Percentiles rank a stretch among this genome's conserved stretches.
phyloP scores from a whole-genome alignment of 2,888 invertebrate species.

The Stenchaetothrips biformis region DNA sequence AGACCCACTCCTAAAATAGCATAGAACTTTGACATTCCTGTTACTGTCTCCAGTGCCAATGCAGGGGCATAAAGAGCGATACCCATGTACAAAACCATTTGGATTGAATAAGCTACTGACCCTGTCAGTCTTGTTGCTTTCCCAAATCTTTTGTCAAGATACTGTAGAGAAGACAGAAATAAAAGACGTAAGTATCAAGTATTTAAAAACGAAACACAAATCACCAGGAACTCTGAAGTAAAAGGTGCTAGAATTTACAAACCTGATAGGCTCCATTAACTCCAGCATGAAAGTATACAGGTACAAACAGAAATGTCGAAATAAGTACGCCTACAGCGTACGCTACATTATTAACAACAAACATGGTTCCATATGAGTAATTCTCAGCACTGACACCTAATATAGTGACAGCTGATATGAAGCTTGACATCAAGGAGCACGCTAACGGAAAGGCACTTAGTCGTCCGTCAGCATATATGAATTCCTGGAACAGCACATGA shows the following conservation, averaged over 20 bases:
- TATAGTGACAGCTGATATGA: conserved; percentile 85
- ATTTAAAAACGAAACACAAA: too few relatives aligned
- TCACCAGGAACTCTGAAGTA: background rate
- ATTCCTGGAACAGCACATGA: conserved; percentile 58
- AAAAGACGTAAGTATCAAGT: too few relatives aligned
- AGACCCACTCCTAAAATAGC: conserved; percentile 49
- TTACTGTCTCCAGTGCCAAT: conserved; percentile 64
- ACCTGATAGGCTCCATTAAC: conserved; percentile 86
- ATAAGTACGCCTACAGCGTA: conserved; percentile 75
- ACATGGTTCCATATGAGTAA: conserved; percentile 77
- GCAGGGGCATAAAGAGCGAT: conserved; percentile 93
- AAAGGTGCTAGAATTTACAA: too few relatives aligned
- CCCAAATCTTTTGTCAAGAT: conserved; percentile 83
- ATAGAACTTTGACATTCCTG: conserved; percentile 47
- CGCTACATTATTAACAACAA: conserved; percentile 70
- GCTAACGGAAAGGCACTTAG: conserved; percentile 78
- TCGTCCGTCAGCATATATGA: conserved; percentile 72
- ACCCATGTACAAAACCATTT: conserved; percentile 86
- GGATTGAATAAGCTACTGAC: conserved; percentile 77
- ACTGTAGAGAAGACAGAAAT: conserved; percentile 52
- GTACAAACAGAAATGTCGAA: conserved; percentile 70
- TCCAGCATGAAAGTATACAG: conserved; percentile 78
- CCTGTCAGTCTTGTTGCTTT: conserved; percentile 67
- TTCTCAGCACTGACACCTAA: conserved; percentile 86
- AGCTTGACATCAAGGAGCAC: conserved; percentile 87